A percentile compares a stretch with the other conserved stretches of the same genome.
Conservation (phyloP, 1,140 invertebrate species). For the Lepidurus apus region DNA sequence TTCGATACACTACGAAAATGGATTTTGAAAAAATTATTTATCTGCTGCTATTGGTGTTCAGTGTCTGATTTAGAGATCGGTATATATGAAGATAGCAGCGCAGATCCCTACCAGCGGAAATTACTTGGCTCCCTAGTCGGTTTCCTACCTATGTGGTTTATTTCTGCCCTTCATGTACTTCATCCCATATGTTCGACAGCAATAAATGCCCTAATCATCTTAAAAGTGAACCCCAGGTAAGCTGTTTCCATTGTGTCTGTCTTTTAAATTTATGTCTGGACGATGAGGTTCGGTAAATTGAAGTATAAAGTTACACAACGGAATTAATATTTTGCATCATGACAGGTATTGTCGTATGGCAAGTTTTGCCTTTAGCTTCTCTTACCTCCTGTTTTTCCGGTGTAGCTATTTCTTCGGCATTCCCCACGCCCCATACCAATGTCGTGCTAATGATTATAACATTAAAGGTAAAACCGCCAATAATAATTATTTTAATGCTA, state of each 20-base stretch:
- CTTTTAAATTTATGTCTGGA: too few relatives aligned
- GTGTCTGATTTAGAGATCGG: slow-evolving; percentile 57
- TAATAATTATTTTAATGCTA: neutral
- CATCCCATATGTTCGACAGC: too few relatives aligned
- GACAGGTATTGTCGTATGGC: slow-evolving; percentile 66
- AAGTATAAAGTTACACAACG: too few relatives aligned
- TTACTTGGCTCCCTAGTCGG: slow-evolving; percentile 56
- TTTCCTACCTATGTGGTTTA: slow-evolving; percentile 53
- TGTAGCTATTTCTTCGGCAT: slow-evolving; percentile 68
- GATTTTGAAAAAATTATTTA: slow-evolving; percentile 63
- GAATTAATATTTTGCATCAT: slow-evolving; percentile 36
- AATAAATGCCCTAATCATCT: slow-evolving; percentile 61
- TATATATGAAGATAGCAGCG: slow-evolving; percentile 54
- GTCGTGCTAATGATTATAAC: slow-evolving; percentile 88
- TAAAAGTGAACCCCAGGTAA: slow-evolving; percentile 55
- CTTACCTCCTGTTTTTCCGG: slow-evolving; percentile 80
- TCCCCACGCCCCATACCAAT: slow-evolving; percentile 71
- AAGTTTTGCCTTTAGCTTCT: slow-evolving; percentile 75
- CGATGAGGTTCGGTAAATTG: too few relatives aligned
- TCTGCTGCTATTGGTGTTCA: slow-evolving; percentile 55
- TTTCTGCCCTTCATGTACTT: slow-evolving; percentile 59
- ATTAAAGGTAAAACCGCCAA: slow-evolving; percentile 55
- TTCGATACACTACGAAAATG: slow-evolving; percentile 43
- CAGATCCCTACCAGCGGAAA: slow-evolving; percentile 50
- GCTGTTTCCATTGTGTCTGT: slow-evolving; percentile 33